Base-by-base conservation (phyloP, 2,888 invertebrate genomes). In the Melanargia galathea region DNA sequence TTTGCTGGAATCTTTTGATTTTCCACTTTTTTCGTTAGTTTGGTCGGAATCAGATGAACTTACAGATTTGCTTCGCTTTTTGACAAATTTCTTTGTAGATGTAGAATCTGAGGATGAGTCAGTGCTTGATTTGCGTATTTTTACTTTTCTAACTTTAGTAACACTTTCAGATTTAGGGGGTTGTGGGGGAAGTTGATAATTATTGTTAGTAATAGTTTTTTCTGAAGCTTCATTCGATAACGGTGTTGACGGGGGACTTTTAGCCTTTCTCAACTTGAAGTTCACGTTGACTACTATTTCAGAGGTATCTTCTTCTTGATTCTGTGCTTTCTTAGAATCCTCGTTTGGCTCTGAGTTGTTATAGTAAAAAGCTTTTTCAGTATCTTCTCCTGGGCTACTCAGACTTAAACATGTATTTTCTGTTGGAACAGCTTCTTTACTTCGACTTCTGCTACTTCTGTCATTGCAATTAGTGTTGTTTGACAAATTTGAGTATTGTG, bases 121-220 rank as follows among this genome's bases (percentile, higher is more conserved):
- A 6, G 85, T 82, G 65, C 86, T 88, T 11, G 86, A 78, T 74
- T 91, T 91, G 60, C 83, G 79, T 16, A 67, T 83, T 85, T 75
- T 93, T 65, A 67, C 75, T 86, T 75, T 91, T 70, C 90, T 90
- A 1, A 72, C 69, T 75, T 89, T 90, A 8, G 71, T 67, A 30
- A 69, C 35, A n/a, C 75, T 76, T 61, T 92, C 92, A 18, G 78
- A 16, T 75, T 92, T 92, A 20, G 92, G 92, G 54, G 89, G 85
- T 73, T 89, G 92, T 2, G 92, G 92, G 48, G 92, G 92, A 69
- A 92, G 73, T 67, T 91, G 86, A 73, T n/a, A n/a, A n/a, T 84
- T 86, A 73, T 84, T 84, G 68, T 89, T 90, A 6, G 87, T 83
- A 60, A 88, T 83, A 20, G 81, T 86, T 66, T 90, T 81, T 79